Conservation (phyloP, 2,113 vertebrate genomes). For the Genyomyrus donnyi region DNA sequence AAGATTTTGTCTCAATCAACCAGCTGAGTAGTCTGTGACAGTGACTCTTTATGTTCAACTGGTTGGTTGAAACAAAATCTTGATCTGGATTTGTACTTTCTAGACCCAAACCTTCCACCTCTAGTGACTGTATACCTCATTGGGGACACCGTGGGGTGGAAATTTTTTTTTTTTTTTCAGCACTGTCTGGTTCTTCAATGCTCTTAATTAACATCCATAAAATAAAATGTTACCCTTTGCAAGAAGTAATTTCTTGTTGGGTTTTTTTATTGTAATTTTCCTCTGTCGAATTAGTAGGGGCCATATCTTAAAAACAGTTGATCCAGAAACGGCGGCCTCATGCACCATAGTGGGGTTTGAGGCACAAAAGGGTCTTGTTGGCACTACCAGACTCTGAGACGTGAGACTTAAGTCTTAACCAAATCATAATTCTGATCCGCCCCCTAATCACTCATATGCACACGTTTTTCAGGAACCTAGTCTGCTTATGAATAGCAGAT, state of each 20-base stretch:
- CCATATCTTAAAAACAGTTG: constrained; percentile 28
- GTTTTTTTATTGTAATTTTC: constrained; percentile 31
- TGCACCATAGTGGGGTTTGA: constrained; percentile 23
- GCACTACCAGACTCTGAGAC: constrained; percentile 32
- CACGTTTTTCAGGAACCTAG: constrained; percentile 30
- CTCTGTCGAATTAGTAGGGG: constrained; percentile 28
- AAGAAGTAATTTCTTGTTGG: constrained; percentile 30
- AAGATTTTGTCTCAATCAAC: neutral
- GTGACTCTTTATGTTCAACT: neutral
- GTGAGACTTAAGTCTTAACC: constrained; percentile 34
- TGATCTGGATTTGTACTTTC: neutral
- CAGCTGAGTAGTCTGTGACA: neutral
- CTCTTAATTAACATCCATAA: constrained; percentile 37
- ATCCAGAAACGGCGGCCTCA: constrained; percentile 15
- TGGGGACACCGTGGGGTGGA: constrained; percentile 29
- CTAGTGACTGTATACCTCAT: constrained; percentile 26
- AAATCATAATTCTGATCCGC: constrained; percentile 34
- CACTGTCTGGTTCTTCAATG: constrained; percentile 27
- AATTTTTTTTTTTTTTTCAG: constrained; percentile 35
- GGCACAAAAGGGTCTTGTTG: constrained; percentile 37
- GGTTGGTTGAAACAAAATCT: neutral
- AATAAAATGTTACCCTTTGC: constrained; percentile 35
- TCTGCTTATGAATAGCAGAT: constrained; percentile 38
- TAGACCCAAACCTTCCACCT: neutral
- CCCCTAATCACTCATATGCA: constrained; percentile 40